Evolutionary conservation across 2,888 invertebrate species (phyloP).

Genomic region (Pseudococcus longispinus): DNA sequence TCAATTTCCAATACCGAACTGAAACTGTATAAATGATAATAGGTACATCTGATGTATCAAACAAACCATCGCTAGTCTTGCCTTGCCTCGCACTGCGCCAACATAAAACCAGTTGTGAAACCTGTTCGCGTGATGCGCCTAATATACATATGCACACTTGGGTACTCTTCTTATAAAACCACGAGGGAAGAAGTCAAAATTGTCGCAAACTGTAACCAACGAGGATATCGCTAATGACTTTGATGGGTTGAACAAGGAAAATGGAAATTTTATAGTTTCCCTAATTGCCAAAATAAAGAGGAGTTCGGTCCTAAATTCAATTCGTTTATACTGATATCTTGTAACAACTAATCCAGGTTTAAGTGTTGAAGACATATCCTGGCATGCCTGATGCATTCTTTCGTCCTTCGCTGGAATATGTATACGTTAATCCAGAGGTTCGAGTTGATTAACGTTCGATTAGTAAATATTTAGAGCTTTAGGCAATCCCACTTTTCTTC

Average conservation of each 20-base stretch:
- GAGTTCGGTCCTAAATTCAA: not conserved
- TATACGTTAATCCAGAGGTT: not conserved
- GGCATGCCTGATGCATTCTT: not conserved
- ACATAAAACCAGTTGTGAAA: slow-evolving; percentile 45
- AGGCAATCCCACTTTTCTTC: not conserved
- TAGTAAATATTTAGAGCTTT: not conserved
- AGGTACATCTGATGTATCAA: not conserved
- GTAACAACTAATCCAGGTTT: not conserved
- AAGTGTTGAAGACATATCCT: not conserved
- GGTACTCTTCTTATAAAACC: not conserved
- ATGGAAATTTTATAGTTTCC: not conserved
- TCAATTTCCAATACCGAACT: not conserved
- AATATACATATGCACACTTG: not conserved
- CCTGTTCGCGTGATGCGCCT: slow-evolving; percentile 21
- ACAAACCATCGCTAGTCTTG: not conserved
- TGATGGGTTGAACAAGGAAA: not conserved
- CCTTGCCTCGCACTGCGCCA: slow-evolving; percentile 1
- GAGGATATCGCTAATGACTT: not conserved
- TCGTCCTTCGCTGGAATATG: not conserved
- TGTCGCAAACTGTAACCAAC: not conserved
- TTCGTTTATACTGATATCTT: not conserved
- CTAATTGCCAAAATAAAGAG: not conserved
- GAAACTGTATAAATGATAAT: slow-evolving; percentile 23
- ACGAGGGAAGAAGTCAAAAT: not conserved
- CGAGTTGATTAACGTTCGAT: not conserved